Conservation (phyloP, 1,140 invertebrate species). For the Elymnias hypermnestra region DNA sequence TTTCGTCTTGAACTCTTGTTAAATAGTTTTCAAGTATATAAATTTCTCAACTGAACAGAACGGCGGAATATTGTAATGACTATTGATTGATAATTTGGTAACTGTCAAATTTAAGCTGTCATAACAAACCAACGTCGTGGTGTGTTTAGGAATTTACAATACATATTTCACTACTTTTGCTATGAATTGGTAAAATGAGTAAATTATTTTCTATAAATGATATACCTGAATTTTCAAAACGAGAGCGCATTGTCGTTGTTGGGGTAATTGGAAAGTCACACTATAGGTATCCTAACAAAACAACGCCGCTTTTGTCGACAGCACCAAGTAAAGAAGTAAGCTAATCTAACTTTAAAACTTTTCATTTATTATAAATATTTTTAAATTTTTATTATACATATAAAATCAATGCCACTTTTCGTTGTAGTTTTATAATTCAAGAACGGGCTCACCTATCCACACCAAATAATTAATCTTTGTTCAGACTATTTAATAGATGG, state of each 20-base stretch:
- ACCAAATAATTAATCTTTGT: too few relatives aligned
- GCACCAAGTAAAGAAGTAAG: conserved; percentile 53
- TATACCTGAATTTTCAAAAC: conserved; percentile 69
- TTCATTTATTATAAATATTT: too few relatives aligned
- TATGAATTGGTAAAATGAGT: conserved; percentile 38
- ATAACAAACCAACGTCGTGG: not conserved
- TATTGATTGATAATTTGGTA: not conserved
- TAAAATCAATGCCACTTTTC: too few relatives aligned
- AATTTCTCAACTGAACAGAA: not conserved
- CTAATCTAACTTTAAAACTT: not conserved
- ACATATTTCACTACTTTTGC: not conserved
- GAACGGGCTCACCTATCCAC: too few relatives aligned
- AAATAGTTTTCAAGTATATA: too few relatives aligned
- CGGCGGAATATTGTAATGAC: not conserved
- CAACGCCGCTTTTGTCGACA: conserved; percentile 51
- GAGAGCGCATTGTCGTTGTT: conserved; percentile 65
- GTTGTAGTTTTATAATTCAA: too few relatives aligned
- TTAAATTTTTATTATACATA: too few relatives aligned
- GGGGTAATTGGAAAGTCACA: conserved; percentile 71
- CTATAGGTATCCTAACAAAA: conserved; percentile 66
- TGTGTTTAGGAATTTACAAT: not conserved
- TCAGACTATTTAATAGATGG: too few relatives aligned
- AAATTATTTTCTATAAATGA: conserved; percentile 59
- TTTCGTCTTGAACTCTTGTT: too few relatives aligned
- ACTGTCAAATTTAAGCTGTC: not conserved